These are phyloP conservation scores for Agrenia bidenticulata DNA, from an alignment of 2,888 invertebrate genomes.

Conservation along the genomic window DNA sequence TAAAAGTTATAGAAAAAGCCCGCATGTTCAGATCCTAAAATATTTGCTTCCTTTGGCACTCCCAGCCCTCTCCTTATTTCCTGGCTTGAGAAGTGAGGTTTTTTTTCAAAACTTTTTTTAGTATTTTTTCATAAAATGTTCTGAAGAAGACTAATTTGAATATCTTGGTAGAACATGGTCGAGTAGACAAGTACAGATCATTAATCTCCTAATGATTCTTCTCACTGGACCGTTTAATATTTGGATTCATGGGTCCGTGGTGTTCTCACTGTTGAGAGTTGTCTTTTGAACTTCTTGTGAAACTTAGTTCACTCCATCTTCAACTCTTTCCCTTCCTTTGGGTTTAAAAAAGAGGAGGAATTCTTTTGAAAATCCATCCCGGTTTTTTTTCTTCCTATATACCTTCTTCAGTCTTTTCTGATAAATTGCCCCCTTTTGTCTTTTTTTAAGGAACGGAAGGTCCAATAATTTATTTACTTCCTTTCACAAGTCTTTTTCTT, in stretches of 20 bases:
- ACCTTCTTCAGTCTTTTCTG: conserved; percentile 2
- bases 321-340: too few species aligned
- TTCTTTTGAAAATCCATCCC: neutral
- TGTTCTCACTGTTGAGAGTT: neutral
- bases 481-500: conserved; percentile 8
- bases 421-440: conserved; percentile 4
- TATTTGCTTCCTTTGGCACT: too few species aligned
- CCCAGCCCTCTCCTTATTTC: too few species aligned
- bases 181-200: conserved; percentile 19
- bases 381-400: neutral
- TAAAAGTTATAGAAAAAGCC: too few species aligned
- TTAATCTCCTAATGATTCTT: conserved; percentile 29
- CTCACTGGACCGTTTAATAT: conserved; percentile 32
- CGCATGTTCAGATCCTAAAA: too few species aligned
- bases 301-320: too few species aligned
- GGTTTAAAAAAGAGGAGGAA: neutral
- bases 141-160: too few species aligned
- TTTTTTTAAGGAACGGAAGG: neutral
- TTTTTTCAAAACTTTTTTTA: too few species aligned
- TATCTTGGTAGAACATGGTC: too few species aligned
- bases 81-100: too few species aligned
- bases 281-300: too few species aligned
- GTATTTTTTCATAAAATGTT: too few species aligned
- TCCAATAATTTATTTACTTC: conserved; percentile 11
- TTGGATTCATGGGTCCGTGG: conserved; percentile 12